Evolutionary conservation across 2,113 vertebrate species (phyloP).

Genomic region (Bos javanicus): DNA sequence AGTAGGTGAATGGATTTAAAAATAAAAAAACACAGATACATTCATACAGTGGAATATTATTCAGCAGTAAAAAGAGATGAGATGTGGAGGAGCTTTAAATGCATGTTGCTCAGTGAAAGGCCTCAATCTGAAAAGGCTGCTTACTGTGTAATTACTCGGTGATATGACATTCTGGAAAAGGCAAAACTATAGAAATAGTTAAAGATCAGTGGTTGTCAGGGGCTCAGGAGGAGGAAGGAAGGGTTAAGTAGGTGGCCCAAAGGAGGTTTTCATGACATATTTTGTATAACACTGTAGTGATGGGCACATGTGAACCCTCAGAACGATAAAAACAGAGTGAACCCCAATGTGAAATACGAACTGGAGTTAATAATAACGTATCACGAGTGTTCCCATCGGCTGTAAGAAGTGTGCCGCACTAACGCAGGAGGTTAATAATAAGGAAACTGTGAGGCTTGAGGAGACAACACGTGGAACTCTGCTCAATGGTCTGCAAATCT

Average conservation of each 20-base stretch:
- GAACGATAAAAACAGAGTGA: neutral
- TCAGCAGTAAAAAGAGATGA: neutral
- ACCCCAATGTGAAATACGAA: neutral
- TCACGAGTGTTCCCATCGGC: neutral
- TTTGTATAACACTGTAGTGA: no score
- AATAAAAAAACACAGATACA: neutral
- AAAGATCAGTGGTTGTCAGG: neutral
- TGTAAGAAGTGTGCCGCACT: neutral
- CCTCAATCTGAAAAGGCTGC: neutral
- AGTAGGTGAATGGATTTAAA: neutral
- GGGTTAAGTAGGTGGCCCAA: neutral
- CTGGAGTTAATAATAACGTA: neutral
- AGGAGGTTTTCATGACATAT: neutral
- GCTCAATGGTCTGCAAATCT: neutral
- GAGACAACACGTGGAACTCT: neutral
- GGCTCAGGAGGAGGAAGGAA: neutral
- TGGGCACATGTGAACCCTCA: neutral
- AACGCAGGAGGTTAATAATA: neutral
- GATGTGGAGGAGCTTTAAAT: neutral
- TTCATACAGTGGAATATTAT: neutral
- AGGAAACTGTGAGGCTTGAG: neutral
- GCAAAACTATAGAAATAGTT: neutral
- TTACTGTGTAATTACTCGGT: neutral
- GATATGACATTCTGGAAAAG: neutral
- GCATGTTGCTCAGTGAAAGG: neutral